Evolutionary conservation across 2,113 vertebrate species (phyloP).

Genomic region (Trematocara marginatum): DNA sequence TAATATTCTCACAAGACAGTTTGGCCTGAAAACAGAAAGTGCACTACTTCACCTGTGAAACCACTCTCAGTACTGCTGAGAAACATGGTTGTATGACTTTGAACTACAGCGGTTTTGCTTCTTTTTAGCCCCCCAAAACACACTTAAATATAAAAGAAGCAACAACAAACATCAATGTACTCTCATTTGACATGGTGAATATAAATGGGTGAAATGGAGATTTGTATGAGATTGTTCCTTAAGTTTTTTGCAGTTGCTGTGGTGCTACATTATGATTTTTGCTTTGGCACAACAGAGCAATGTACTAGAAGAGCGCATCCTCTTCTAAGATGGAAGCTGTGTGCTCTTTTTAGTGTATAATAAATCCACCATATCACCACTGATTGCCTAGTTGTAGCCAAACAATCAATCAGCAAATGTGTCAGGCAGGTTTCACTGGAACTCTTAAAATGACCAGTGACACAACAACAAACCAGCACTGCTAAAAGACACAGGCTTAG

Average conservation of each 20-base stretch:
- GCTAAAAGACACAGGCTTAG: background rate
- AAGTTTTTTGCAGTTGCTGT: background rate
- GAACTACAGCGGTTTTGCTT: background rate
- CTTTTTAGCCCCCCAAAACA: background rate
- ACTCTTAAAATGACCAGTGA: background rate
- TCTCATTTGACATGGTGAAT: background rate
- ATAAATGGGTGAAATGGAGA: background rate
- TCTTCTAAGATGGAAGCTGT: background rate
- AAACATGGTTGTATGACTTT: background rate
- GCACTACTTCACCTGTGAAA: background rate
- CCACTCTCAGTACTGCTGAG: background rate
- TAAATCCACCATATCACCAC: background rate
- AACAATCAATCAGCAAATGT: background rate
- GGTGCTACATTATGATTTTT: background rate
- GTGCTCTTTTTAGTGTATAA: background rate
- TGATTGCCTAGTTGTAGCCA: background rate
- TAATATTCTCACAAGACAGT: background rate
- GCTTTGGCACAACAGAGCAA: background rate
- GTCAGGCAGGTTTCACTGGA: background rate
- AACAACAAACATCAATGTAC: background rate
- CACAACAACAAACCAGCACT: background rate
- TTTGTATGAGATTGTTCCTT: background rate
- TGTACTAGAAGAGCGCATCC: background rate
- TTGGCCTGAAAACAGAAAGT: background rate
- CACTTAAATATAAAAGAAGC: background rate